Percentiles rank a stretch among this genome's conserved stretches.
phyloP scores from a whole-genome alignment of 2,888 invertebrate genomes.

The Agonum fuliginosum region DNA sequence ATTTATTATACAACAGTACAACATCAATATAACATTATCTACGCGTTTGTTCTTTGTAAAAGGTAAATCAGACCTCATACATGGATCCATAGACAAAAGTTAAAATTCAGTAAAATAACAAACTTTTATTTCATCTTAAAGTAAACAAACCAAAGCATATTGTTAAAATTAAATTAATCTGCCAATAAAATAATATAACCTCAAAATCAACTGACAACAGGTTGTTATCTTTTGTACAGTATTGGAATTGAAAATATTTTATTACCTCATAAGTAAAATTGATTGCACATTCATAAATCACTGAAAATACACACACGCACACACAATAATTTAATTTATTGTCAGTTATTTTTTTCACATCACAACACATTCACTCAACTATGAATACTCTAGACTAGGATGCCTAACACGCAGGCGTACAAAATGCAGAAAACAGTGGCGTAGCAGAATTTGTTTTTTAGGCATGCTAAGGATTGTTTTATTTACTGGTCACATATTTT shows the following conservation, averaged over 20 bases:
- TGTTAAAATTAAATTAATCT: neutral
- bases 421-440: constrained; percentile 39
- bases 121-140: neutral
- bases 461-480: no score
- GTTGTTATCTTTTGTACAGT: constrained; percentile 47
- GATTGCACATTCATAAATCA: constrained; percentile 7
- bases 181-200: constrained; percentile 53
- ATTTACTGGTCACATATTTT: no score
- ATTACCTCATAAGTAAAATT: constrained; percentile 14
- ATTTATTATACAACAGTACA: constrained; percentile 9
- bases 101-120: neutral
- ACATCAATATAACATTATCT: neutral
- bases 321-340: constrained; percentile 32
- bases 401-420: constrained; percentile 20
- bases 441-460: neutral
- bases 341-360: constrained; percentile 37
- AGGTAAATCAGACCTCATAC: no score
- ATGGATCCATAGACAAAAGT: no score
- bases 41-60: neutral
- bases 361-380: constrained; percentile 52
- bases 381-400: constrained; percentile 32
- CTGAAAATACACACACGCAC: constrained; percentile 27
- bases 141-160: neutral
- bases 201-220: constrained; percentile 26
- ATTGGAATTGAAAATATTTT: neutral